Conservation (phyloP, 1,140 invertebrate species). For the Oreohelix idahoensis region DNA sequence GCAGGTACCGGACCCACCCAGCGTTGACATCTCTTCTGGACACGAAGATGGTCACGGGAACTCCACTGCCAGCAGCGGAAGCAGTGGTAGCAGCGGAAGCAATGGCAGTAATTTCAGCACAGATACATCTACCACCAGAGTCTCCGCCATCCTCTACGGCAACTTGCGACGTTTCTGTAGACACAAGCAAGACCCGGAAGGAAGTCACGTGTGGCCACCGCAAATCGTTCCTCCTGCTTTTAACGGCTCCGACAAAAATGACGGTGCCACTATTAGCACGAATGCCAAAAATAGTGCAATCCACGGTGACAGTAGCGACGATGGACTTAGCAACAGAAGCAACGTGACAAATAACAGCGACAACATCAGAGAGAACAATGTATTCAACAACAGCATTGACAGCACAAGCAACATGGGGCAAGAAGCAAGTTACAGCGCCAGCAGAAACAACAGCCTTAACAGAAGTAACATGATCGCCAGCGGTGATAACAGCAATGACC, state of each 20-base stretch:
- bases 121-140: background rate
- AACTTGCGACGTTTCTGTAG: background rate
- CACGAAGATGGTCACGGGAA: slow-evolving; percentile 16
- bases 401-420: background rate
- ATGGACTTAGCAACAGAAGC: background rate
- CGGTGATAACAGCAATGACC: background rate
- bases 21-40: slow-evolving; percentile 62
- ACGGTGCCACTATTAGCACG: background rate
- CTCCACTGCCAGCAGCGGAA: slow-evolving; percentile 21
- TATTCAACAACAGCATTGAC: background rate
- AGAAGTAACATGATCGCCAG: background rate
- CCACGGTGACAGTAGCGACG: background rate
- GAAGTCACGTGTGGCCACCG: background rate
- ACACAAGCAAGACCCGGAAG: background rate
- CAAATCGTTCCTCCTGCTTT: background rate
- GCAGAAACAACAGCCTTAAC: background rate
- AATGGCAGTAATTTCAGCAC: background rate
- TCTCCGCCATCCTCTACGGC: background rate
- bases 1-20: slow-evolving; percentile 55
- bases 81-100: background rate
- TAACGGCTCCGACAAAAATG: background rate
- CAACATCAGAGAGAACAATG: background rate
- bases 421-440: background rate
- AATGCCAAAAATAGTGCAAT: too few relatives aligned
- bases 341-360: background rate